A percentile compares a stretch with the other conserved stretches of the same genome.
Evolutionary conservation across 2,797 vertebrate genomes (phyloP).

Genomic region (Hydrolagus colliei): DNA sequence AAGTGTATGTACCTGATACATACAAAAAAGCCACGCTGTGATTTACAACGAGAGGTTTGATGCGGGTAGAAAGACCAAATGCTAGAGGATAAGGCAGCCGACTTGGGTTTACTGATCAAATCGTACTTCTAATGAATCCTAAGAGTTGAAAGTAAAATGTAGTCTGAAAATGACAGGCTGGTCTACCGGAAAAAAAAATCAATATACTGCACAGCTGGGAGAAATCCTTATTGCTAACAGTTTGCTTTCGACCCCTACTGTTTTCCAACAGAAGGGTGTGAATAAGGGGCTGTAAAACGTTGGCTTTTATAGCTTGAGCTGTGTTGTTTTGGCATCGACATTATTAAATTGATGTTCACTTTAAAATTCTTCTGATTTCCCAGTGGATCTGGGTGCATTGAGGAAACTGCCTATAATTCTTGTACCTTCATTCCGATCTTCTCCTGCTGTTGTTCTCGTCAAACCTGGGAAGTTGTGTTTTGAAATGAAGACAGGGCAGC

Average conservation of each 20-base stretch:
- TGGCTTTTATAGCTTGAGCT: neutral
- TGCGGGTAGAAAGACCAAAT: neutral
- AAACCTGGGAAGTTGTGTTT: neutral
- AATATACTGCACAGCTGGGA: neutral
- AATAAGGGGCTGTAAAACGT: neutral
- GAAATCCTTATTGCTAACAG: slow-evolving; percentile 4
- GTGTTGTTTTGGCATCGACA: neutral
- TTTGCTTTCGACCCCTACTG: neutral
- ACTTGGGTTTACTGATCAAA: slow-evolving; percentile 12
- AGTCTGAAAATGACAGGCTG: neutral
- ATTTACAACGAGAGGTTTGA: neutral
- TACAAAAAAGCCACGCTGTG: neutral
- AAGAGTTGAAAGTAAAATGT: neutral
- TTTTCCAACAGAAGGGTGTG: neutral
- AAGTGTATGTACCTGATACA: too few relatives aligned
- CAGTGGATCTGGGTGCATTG: neutral
- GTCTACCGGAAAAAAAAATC: neutral
- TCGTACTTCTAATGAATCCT: neutral
- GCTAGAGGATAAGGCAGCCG: neutral
- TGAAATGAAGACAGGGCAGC: too few relatives aligned
- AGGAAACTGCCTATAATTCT: neutral
- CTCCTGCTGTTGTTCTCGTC: neutral
- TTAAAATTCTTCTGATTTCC: neutral
- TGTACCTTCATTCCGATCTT: neutral
- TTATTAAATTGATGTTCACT: slow-evolving; percentile 1